Evolutionary conservation across 2,113 vertebrate genomes (phyloP).

Genomic region (Phocoena phocoena): DNA sequence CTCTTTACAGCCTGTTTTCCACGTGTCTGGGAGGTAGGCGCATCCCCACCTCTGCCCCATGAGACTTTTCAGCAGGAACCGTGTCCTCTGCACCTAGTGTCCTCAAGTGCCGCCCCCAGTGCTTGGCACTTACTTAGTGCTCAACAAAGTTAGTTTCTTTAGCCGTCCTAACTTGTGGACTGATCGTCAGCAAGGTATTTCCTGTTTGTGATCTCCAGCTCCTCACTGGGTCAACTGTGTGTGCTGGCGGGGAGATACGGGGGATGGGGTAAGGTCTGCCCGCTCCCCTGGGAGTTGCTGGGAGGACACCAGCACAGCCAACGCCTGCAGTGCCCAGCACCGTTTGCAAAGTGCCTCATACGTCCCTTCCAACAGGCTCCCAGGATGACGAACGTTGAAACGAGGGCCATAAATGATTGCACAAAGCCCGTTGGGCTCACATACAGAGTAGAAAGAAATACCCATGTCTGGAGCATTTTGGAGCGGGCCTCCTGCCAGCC

Average conservation of each 20-base stretch:
- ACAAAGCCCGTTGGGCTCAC: not conserved
- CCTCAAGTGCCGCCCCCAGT: not conserved
- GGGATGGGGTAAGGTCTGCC: not conserved
- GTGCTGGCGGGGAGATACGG: not conserved
- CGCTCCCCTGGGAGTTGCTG: not conserved
- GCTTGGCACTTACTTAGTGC: too few relatives aligned
- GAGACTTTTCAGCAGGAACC: not conserved
- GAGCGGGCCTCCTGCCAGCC: not conserved
- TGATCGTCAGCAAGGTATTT: not conserved
- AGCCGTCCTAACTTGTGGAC: not conserved
- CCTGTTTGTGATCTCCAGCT: not conserved
- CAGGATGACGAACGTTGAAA: accelerated
- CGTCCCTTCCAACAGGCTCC: not conserved
- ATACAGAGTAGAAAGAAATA: not conserved
- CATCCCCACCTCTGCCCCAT: not conserved
- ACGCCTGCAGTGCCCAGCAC: accelerated
- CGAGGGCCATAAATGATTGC: not conserved
- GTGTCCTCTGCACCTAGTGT: not conserved
- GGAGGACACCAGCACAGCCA: accelerated
- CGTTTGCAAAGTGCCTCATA: not conserved
- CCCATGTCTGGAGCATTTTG: not conserved
- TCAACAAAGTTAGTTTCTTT: not conserved
- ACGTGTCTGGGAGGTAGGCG: not conserved
- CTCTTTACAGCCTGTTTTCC: too few relatives aligned
- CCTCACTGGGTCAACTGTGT: not conserved